Evolutionary conservation across 2,113 vertebrate species (phyloP), one percentile per base, ranked within the genome.

Genomic region (Malurus cyaneus): DNA sequence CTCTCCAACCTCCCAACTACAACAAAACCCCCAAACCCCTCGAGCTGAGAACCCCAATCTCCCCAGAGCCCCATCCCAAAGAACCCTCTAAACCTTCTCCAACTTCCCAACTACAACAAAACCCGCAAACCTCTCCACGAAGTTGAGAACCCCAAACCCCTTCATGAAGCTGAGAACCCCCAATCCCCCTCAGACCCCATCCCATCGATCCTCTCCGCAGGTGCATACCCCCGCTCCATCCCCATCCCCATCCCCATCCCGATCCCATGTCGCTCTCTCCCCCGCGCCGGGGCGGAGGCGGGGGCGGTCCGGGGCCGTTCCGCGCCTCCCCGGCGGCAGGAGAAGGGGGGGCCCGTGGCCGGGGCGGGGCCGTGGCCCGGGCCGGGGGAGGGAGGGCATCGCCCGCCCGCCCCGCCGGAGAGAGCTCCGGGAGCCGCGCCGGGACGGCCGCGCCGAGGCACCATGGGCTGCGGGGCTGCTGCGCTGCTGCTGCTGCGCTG

Each of bases 391-490:
- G 28, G 67, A 36, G 36, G 36, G 36, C 36, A 36, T 36, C 36
- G 36, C 36, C 36, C 36, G 36, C 36, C 36, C 36, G 36, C 36
- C 36, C 36, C 36, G 28, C 36, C 46, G 64, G 36, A 36, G 36
- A 36, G 36, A 36, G 36, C 36, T 36, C 36, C 36, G 36, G 36
- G 36, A 36, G 36, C 36, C 36, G 36, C 36, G 36, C 36, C 34
- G 73, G 74, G 47, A 60, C 85, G 44, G 76, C 82, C 12, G 93
- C 69, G 31, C 72, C 49, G 77, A 81, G 64, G 78, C 84, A 92
- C 86, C 80, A 94, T 96, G 91, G 87, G 90, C 60, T 66, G 62
- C 84, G 65, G 70, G 65, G 76, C 86, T 77, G 86, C 81, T 70
- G 36, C 20, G 86, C 91, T 86, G 73, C 85, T 78, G 47, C 72